Conservation (phyloP, 1,140 invertebrate genomes). For the Pseudomyrmex cubaensis region DNA sequence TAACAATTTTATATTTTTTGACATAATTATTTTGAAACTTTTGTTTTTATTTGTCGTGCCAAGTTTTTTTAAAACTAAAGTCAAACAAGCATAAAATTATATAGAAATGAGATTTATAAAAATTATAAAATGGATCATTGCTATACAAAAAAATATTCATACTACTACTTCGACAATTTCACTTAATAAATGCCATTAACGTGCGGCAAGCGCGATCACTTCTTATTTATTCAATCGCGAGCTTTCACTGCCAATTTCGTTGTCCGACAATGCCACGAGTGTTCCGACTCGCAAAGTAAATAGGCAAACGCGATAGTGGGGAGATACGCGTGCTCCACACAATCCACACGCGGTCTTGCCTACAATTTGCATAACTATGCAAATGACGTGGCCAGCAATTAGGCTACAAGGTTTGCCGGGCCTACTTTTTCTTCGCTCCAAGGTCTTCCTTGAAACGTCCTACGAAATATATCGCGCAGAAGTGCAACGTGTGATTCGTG, state of each 20-base stretch:
- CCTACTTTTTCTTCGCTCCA: constrained; percentile 51
- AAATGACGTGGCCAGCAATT: constrained; percentile 67
- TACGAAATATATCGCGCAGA: constrained; percentile 67
- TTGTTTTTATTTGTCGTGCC: background rate
- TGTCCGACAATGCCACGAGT: constrained; percentile 18
- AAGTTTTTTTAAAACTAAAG: too few species aligned
- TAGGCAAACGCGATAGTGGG: constrained; percentile 21
- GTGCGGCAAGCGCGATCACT: background rate
- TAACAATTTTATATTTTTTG: background rate
- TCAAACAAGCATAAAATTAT: too few species aligned
- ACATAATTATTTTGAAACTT: background rate
- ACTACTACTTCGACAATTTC: background rate
- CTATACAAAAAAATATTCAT: too few species aligned
- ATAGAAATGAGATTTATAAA: too few species aligned
- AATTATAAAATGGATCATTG: too few species aligned
- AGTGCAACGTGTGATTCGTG: background rate
- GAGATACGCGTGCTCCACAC: constrained; percentile 11
- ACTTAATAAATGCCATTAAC: constrained; percentile 21
- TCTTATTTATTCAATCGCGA: constrained; percentile 24
- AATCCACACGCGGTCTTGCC: constrained; percentile 11
- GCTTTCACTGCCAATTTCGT: constrained; percentile 56
- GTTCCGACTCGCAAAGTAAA: constrained; percentile 52
- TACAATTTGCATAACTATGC: constrained; percentile 73
- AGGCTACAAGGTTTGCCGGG: constrained; percentile 59
- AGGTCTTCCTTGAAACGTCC: constrained; percentile 36